Base-by-base conservation (phyloP, 2,797 vertebrate genomes). In the Heterohyrax brucei region DNA sequence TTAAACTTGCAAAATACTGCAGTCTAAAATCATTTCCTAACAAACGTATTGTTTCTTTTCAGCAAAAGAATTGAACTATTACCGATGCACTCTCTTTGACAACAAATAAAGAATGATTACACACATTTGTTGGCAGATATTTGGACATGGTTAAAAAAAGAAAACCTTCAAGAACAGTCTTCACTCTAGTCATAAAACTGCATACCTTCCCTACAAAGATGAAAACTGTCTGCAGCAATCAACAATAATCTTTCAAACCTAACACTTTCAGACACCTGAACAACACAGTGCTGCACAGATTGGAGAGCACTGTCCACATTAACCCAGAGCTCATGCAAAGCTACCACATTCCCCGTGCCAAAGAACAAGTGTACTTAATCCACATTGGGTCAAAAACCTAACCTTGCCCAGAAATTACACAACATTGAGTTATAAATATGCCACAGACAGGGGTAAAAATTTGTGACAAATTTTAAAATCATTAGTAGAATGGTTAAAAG, bases 1-100 rank as follows among this genome's bases (percentile, higher is more conserved):
- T 94, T 83, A 88, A 95, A 75, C 50, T 70, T 93, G 73, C 95
- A 78, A 82, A 92, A 79, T 75, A 66, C 72, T 84, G 46, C n/a
- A 79, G 19, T 83, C 66, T 89, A 89, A 94, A 94, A 96, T 89
- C 70, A 91, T 78, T 96, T 92, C 68, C 85, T 85, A 85, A 85
- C 12, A 64, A 92, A 95, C 56, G 73, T 13, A 73, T 18, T 33
- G 53, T 33, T 95, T 92, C 68, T 68, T 95, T 93, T 96, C 50
- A 95, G 82, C 50, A 91, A 24, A 91, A 90, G 77, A 79, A 9
- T 48, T 22, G 16, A 89, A 30, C 59, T 95, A 93, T 50, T 90
- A 94, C n/a, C 86, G 94, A 93, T 44, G 22, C 82, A 86, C 61
- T 84, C 77, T 77, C 81, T 95, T 50, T 91, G 68, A 95, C 59